These are phyloP conservation scores for Chionis minor DNA, from an alignment of 2,113 vertebrate species.

Conservation along the genomic window DNA sequence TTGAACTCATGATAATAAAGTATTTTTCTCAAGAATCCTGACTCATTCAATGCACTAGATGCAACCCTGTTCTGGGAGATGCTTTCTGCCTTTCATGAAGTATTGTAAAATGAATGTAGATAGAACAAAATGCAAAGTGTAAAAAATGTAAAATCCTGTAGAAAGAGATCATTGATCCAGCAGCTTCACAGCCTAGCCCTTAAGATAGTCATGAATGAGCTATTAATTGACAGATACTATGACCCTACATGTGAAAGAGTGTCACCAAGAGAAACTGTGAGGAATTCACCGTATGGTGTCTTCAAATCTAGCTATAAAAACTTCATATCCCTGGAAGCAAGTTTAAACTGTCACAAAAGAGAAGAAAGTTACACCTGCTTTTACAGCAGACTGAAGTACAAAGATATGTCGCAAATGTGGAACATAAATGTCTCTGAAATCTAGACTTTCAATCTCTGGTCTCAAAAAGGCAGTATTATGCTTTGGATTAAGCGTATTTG, in stretches of 20 bases:
- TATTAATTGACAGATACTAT: not conserved
- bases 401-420: not conserved
- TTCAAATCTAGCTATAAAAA: not conserved
- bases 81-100: not conserved
- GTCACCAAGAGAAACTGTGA: not conserved
- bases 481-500: not conserved
- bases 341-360: not conserved
- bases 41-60: not conserved
- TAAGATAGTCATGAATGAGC: rapidly evolving
- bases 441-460: not conserved
- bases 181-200: not conserved
- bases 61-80: not conserved
- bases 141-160: not conserved
- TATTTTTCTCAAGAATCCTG: not conserved
- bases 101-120: not conserved
- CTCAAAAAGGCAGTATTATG: not conserved
- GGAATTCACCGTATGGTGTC: not conserved
- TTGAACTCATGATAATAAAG: not conserved
- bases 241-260: not conserved
- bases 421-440: not conserved
- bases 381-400: not conserved
- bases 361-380: not conserved
- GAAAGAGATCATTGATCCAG: not conserved
- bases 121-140: not conserved
- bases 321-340: not conserved